A percentile compares a stretch with the other conserved stretches of the same genome.
These are phyloP conservation scores for Macropis europaea DNA, from an alignment of 2,888 invertebrate species.

Conservation along the genomic window DNA sequence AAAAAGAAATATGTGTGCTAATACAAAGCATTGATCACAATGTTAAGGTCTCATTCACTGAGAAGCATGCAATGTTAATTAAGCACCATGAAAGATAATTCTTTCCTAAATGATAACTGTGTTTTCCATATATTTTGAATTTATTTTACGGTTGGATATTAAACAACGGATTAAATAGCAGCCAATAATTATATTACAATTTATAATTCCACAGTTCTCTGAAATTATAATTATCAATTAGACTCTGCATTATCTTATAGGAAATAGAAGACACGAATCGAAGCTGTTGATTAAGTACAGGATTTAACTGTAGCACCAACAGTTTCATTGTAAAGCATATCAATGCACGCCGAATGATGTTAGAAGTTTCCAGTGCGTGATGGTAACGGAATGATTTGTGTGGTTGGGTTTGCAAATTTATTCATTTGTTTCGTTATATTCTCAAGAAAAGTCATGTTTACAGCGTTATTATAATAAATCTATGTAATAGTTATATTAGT, in stretches of 20 bases:
- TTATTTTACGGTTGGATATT: not conserved
- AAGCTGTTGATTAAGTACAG: not conserved
- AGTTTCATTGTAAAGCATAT: not conserved
- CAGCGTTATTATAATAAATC: not conserved
- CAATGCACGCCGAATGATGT: not conserved
- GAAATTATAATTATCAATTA: not conserved
- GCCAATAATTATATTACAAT: not conserved
- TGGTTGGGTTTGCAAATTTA: slow-evolving; percentile 8
- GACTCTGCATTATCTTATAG: too few species aligned
- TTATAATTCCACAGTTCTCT: not conserved
- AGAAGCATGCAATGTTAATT: not conserved
- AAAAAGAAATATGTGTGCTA: not conserved
- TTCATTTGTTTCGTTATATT: slow-evolving; percentile 3
- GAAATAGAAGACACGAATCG: not conserved
- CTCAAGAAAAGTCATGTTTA: not conserved
- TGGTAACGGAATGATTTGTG: slow-evolving; percentile 7
- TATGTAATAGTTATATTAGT: not conserved
- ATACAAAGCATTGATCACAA: not conserved
- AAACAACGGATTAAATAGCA: not conserved
- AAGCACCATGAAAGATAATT: not conserved
- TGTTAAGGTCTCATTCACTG: not conserved
- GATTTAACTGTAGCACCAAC: not conserved
- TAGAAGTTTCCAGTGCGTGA: slow-evolving; percentile 7
- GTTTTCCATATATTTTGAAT: not conserved
- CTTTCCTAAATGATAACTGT: not conserved